These are phyloP conservation scores for Noctua comes DNA, from an alignment of 2,888 invertebrate genomes.

Conservation along the genomic window DNA sequence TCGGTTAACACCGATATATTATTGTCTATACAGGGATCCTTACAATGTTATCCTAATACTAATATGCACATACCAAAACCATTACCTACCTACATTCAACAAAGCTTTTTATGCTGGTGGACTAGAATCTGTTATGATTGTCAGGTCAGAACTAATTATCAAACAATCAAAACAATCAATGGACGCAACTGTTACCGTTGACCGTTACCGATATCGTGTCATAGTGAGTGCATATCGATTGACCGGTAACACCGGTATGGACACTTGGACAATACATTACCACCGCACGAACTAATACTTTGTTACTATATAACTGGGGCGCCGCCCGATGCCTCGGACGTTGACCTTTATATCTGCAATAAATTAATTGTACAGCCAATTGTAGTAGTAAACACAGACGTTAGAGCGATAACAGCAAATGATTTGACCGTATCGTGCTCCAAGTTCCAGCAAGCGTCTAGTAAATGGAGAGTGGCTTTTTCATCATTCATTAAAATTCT, in stretches of 20 bases:
- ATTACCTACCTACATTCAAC: background rate
- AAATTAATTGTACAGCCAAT: constrained; percentile 50
- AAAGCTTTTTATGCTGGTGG: constrained; percentile 10
- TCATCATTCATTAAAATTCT: background rate
- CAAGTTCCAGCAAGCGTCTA: constrained; percentile 13
- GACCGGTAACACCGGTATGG: constrained; percentile 54
- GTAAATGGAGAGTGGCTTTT: constrained; percentile 23
- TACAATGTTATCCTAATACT: background rate
- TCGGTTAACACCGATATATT: background rate
- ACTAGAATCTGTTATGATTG: constrained; percentile 33
- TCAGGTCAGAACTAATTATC: constrained; percentile 44
- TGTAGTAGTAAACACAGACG: constrained; percentile 31
- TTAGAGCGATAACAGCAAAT: constrained; percentile 35
- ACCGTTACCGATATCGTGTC: constrained; percentile 67
- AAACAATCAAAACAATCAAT: constrained; percentile 58
- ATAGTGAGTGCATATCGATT: constrained; percentile 66
- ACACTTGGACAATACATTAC: constrained; percentile 57
- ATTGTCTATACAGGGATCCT: background rate
- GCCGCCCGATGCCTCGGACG: constrained; percentile 54
- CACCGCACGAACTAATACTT: constrained; percentile 61
- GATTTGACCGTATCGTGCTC: constrained; percentile 17
- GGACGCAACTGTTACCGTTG: constrained; percentile 53
- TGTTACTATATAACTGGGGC: constrained; percentile 67
- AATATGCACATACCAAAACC: background rate
- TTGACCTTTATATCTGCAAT: constrained; percentile 65